Conservation (phyloP, 2,113 vertebrate genomes). For the Pterophyllum scalare region DNA sequence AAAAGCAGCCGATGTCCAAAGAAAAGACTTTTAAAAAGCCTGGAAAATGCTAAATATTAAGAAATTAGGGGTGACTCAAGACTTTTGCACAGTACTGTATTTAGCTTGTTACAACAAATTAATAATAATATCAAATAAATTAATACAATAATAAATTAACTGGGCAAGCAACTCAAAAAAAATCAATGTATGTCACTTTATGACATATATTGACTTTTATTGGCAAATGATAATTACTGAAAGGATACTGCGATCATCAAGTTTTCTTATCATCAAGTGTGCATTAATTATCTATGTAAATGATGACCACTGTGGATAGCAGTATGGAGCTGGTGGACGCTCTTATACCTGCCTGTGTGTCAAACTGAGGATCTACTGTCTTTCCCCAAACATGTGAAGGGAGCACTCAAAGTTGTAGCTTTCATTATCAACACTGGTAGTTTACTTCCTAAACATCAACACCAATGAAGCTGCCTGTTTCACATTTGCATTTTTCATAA, state of each 20-base stretch:
- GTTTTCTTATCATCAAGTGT: neutral
- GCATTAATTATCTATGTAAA: neutral
- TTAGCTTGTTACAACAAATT: neutral
- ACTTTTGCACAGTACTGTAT: neutral
- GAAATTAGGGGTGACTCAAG: neutral
- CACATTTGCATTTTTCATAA: neutral
- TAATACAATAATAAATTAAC: neutral
- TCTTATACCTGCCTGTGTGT: slow-evolving; percentile 1
- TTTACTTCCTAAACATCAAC: slow-evolving; percentile 1
- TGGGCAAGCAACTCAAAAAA: neutral
- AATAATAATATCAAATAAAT: no score
- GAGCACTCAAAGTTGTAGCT: slow-evolving; percentile 2
- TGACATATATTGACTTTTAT: neutral
- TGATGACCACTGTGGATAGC: slow-evolving; percentile 11
- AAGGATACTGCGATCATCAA: neutral
- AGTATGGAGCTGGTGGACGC: slow-evolving; percentile 6
- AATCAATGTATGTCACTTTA: neutral
- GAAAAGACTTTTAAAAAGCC: neutral
- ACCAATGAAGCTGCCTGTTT: slow-evolving; percentile 3
- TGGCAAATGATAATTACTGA: neutral
- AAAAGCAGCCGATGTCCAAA: neutral
- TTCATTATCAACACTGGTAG: neutral
- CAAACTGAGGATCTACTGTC: neutral
- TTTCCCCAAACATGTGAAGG: neutral
- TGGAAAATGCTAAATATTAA: neutral